phyloP scores from a whole-genome alignment of 2,797 vertebrate species.

The Micropoecilia bifurca region DNA sequence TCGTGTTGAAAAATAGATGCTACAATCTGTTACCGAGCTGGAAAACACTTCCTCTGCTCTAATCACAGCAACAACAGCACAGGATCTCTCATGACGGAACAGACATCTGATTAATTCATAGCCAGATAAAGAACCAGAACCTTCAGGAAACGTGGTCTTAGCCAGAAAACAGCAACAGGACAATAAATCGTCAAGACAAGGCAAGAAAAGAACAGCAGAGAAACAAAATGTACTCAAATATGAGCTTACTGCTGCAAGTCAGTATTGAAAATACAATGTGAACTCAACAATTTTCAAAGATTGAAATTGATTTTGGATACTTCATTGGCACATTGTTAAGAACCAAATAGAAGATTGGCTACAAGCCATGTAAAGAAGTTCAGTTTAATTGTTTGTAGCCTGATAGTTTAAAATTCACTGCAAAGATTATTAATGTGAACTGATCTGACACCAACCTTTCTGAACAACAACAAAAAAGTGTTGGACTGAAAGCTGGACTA shows the following conservation, averaged over 20 bases:
- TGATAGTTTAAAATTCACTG: neutral
- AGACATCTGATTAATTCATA: slow-evolving; percentile 25
- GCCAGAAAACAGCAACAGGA: neutral
- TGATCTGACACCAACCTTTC: slow-evolving; percentile 27
- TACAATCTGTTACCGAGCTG: slow-evolving; percentile 2
- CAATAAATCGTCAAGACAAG: neutral
- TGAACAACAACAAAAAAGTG: slow-evolving; percentile 9
- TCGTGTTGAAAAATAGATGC: neutral
- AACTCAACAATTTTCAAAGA: slow-evolving; percentile 8
- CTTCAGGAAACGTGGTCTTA: neutral
- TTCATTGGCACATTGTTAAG: neutral
- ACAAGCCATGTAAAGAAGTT: neutral
- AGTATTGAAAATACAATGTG: neutral
- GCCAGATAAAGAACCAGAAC: slow-evolving; percentile 9
- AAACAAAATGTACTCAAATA: neutral
- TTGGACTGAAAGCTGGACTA: slow-evolving; percentile 21
- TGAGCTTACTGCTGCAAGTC: neutral
- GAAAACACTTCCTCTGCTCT: slow-evolving; percentile 6
- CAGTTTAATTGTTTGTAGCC: neutral
- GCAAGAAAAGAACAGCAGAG: neutral
- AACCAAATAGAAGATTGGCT: neutral
- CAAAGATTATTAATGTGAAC: neutral
- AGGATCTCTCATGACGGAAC: slow-evolving; percentile 11
- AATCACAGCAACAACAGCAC: slow-evolving; percentile 30
- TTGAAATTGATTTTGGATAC: neutral